Conservation (phyloP, 2,113 vertebrate genomes). For the Arvicanthis niloticus region DNA sequence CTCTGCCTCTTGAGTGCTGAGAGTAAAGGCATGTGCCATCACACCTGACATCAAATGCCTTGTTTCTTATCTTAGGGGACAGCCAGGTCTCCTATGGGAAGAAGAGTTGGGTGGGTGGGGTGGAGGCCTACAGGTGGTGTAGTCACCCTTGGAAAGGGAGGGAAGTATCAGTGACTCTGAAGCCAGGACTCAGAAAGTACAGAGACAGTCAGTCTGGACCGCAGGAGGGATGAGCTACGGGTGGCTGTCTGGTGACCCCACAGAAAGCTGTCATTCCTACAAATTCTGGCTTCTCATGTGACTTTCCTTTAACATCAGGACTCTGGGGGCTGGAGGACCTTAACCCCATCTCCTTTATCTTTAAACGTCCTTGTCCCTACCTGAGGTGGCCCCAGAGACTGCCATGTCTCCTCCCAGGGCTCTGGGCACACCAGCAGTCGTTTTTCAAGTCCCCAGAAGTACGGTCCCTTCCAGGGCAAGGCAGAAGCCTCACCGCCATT, state of each 20-base stretch:
- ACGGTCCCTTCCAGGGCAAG: not conserved
- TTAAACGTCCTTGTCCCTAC: not conserved
- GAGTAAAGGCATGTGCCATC: not conserved
- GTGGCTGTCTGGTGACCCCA: not conserved
- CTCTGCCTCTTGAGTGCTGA: not conserved
- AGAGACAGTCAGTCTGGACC: fast-evolving
- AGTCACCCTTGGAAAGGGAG: fast-evolving
- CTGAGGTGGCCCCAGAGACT: not conserved
- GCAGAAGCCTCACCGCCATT: fast-evolving
- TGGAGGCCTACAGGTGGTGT: not conserved
- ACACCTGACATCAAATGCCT: not conserved
- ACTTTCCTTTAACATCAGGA: not conserved
- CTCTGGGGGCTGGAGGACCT: not conserved
- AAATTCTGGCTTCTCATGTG: not conserved
- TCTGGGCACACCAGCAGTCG: not conserved
- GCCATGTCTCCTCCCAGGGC: not conserved
- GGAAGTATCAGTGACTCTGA: fast-evolving
- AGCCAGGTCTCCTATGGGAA: fast-evolving
- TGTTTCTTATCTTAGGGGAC: not conserved
- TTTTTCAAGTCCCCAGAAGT: fast-evolving
- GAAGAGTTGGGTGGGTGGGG: not conserved
- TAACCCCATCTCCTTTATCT: not conserved
- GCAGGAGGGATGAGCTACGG: not conserved
- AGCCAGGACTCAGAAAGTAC: not conserved
- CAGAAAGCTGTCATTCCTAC: no score